These are phyloP conservation scores for Neolamprologus longior DNA, from an alignment of 2,113 vertebrate genomes.

Conservation along the genomic window DNA sequence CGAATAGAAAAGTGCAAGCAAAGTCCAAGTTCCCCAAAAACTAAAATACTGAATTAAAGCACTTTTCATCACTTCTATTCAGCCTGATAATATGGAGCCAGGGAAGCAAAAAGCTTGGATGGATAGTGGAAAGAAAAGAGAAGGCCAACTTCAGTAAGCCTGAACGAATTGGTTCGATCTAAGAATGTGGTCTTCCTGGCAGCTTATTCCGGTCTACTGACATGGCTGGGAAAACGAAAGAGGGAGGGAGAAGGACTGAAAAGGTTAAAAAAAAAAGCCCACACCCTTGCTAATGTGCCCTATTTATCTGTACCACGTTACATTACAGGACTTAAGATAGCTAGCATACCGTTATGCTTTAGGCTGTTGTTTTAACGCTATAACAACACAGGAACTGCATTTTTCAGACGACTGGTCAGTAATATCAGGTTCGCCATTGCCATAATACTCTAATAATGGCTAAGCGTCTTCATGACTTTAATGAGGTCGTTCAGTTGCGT, in stretches of 20 bases:
- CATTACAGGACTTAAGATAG: neutral
- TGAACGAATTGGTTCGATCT: constrained; percentile 39
- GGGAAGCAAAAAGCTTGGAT: neutral
- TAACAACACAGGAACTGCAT: neutral
- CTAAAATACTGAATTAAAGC: neutral
- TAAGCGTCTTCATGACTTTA: neutral
- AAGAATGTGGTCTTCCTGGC: constrained; percentile 45
- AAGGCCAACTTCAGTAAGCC: constrained; percentile 9
- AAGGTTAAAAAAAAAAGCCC: neutral
- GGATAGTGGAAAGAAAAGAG: neutral
- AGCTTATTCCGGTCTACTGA: constrained; percentile 40
- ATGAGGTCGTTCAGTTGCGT: neutral
- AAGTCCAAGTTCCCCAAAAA: neutral
- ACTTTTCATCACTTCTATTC: neutral
- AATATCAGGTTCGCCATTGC: neutral
- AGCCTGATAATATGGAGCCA: neutral
- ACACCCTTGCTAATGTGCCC: neutral
- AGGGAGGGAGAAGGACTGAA: neutral
- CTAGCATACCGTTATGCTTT: neutral
- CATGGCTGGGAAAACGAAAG: constrained; percentile 1
- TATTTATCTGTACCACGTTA: neutral
- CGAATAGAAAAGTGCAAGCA: neutral
- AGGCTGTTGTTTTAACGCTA: neutral
- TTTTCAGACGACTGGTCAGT: neutral
- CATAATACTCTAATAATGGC: neutral